Conservation (phyloP, 2,888 invertebrate genomes). For the Galerucella nymphaeae region DNA sequence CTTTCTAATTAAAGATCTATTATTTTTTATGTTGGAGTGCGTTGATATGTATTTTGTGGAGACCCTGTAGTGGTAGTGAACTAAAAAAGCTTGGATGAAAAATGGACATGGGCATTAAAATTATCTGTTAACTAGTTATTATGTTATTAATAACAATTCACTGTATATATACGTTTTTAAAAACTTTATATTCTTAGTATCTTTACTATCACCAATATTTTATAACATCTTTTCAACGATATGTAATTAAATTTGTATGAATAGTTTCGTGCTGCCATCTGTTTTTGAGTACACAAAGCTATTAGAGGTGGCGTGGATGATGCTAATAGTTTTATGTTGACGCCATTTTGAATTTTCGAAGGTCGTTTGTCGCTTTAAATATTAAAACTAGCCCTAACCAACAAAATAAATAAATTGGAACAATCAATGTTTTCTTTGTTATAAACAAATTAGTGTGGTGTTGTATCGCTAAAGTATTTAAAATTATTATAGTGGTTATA, state of each 20-base stretch:
- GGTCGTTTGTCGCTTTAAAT: conserved; percentile 26
- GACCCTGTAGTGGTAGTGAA: too few species aligned
- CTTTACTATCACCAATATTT: too few species aligned
- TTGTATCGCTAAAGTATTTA: not conserved
- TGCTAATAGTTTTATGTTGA: conserved; percentile 13
- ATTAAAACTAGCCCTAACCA: conserved; percentile 34
- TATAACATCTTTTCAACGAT: too few species aligned
- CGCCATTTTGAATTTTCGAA: conserved; percentile 39
- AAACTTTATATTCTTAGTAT: too few species aligned
- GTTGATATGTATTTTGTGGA: too few species aligned
- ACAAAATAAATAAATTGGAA: conserved; percentile 23
- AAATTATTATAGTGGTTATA: not conserved
- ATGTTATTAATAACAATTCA: too few species aligned
- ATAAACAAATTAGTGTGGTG: conserved; percentile 3
- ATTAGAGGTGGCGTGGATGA: conserved; percentile 22
- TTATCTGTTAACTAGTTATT: too few species aligned
- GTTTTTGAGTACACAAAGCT: not conserved
- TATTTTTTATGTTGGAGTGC: too few species aligned
- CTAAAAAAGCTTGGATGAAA: too few species aligned
- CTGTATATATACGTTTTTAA: too few species aligned
- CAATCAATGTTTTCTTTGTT: conserved; percentile 14
- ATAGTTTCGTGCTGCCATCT: conserved; percentile 16
- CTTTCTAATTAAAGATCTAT: too few species aligned
- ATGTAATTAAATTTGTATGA: not conserved
- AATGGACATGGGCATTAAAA: too few species aligned